These are phyloP conservation scores for Ochropleura plecta DNA, from an alignment of 2,888 invertebrate genomes.

Conservation along the genomic window DNA sequence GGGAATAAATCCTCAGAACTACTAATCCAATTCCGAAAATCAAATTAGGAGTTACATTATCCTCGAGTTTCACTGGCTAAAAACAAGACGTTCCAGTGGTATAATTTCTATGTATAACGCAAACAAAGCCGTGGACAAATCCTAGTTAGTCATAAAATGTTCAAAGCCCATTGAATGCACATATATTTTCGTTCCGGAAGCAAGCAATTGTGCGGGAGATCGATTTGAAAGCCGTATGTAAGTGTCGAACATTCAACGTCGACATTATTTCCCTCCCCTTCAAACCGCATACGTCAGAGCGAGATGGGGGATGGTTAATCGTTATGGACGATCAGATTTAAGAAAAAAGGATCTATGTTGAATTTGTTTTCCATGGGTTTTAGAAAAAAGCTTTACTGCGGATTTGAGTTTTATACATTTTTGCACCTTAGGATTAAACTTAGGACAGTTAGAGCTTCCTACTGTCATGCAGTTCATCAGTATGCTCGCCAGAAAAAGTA, in stretches of 20 bases:
- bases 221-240: conserved; percentile 47
- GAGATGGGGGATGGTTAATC: conserved; percentile 39
- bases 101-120: not conserved
- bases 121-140: not conserved
- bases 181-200: conserved; percentile 35
- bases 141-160: not conserved
- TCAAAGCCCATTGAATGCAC: conserved; percentile 9
- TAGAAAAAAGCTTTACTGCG: conserved; percentile 20
- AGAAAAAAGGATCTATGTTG: conserved; percentile 44
- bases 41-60: not conserved
- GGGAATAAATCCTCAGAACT: no score
- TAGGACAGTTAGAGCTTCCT: no score
- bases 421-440: no score
- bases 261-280: conserved; percentile 25
- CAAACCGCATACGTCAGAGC: conserved; percentile 11
- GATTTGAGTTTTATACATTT: not conserved
- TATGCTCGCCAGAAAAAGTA: no score
- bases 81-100: not conserved
- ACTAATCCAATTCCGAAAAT: not conserved
- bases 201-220: conserved; percentile 50
- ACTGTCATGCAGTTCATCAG: no score
- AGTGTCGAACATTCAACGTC: conserved; percentile 47
- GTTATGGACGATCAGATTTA: conserved; percentile 44
- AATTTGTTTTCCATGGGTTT: conserved; percentile 42
- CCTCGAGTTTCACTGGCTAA: not conserved